phyloP scores from a whole-genome alignment of 2,888 invertebrate species.

The Hyppa rectilinea region DNA sequence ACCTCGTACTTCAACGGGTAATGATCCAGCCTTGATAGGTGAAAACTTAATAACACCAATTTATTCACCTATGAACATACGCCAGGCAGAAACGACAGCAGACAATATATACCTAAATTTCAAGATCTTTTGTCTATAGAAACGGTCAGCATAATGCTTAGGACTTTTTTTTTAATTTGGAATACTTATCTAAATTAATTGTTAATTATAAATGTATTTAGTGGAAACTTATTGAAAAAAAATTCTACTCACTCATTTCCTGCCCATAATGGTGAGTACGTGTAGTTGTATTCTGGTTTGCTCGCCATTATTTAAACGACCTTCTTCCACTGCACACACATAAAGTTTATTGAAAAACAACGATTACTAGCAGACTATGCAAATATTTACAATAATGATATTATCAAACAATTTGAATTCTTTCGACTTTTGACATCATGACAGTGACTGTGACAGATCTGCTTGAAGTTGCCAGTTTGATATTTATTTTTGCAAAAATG shows the following conservation, averaged over 20 bases:
- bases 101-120: neutral
- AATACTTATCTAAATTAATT: neutral
- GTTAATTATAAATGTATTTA: neutral
- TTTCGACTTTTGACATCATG: neutral
- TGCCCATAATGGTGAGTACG: conserved; percentile 74
- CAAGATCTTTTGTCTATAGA: neutral
- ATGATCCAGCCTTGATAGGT: conserved; percentile 1
- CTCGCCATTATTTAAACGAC: conserved; percentile 57
- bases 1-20: neutral
- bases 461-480: conserved; percentile 17
- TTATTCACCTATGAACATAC: neutral
- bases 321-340: neutral
- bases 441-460: conserved; percentile 2
- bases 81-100: too few species aligned
- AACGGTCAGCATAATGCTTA: neutral
- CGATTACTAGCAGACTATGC: neutral
- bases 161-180: neutral
- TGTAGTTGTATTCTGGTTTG: conserved; percentile 71
- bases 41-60: conserved; percentile 14
- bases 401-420: conserved; percentile 12
- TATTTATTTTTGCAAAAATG: neutral
- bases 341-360: neutral
- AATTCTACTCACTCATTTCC: conserved; percentile 70
- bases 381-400: conserved; percentile 45
- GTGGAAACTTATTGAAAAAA: neutral